These are phyloP conservation scores for Desmodus rotundus DNA, from an alignment of 2,113 vertebrate species.

Conservation along the genomic window DNA sequence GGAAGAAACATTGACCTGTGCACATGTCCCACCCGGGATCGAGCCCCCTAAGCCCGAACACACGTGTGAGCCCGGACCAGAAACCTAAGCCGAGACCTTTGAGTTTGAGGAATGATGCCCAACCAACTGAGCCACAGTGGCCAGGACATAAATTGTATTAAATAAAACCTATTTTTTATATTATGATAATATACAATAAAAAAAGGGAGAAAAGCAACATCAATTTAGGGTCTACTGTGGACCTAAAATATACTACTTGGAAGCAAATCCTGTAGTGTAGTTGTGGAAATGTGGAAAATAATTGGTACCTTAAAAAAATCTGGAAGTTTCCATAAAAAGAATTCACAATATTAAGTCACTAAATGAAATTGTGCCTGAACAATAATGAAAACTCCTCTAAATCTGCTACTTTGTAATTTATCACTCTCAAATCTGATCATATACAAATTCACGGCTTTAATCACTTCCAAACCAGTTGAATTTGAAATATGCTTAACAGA, in stretches of 20 bases:
- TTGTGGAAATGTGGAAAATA: neutral
- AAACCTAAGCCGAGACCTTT: too few relatives aligned
- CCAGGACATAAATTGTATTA: neutral
- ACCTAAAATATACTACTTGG: neutral
- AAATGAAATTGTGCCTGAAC: neutral
- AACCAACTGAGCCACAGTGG: too few relatives aligned
- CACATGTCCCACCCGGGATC: too few relatives aligned
- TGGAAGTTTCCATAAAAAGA: neutral
- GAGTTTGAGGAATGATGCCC: too few relatives aligned
- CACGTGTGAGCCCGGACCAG: too few relatives aligned
- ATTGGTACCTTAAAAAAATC: neutral
- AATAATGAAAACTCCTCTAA: constrained; percentile 8
- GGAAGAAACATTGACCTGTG: too few relatives aligned
- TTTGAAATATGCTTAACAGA: constrained; percentile 45
- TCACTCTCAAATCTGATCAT: constrained; percentile 14
- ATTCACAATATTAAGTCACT: neutral
- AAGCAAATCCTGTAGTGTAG: neutral
- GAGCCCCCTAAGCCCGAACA: too few relatives aligned
- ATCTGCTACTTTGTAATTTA: constrained; percentile 21
- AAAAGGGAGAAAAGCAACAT: neutral
- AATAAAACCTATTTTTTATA: neutral
- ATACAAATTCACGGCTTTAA: constrained; percentile 41
- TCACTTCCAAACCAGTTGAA: neutral
- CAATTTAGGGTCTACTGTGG: neutral
- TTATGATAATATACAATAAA: neutral